Percentiles rank a stretch among this genome's conserved stretches.
Evolutionary conservation across 2,888 invertebrate genomes (phyloP).

Genomic region (Imbricaverruca yamaguchii): DNA sequence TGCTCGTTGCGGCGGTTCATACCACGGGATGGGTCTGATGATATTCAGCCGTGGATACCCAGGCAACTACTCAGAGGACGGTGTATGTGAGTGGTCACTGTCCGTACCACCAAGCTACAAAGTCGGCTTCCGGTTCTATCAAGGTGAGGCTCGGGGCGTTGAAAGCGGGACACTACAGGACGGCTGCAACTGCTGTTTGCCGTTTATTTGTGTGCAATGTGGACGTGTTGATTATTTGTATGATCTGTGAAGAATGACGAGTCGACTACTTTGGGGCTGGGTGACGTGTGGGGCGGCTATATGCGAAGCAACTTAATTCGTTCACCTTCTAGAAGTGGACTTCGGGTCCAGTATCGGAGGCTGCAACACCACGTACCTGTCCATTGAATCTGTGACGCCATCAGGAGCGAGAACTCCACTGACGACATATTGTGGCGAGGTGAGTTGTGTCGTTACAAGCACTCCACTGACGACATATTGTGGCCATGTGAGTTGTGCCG

Average conservation of each 20-base stretch:
- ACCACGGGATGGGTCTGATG: conserved; percentile 29
- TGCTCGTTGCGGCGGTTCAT: not conserved
- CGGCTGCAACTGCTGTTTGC: too few relatives aligned
- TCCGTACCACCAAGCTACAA: not conserved
- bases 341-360: not conserved
- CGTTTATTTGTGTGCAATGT: too few relatives aligned
- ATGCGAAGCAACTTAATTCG: too few relatives aligned
- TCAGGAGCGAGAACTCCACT: not conserved
- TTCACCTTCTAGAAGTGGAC: not conserved
- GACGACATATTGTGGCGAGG: not conserved
- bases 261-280: too few relatives aligned
- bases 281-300: too few relatives aligned
- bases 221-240: too few relatives aligned
- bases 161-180: too few relatives aligned
- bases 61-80: not conserved
- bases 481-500: too few relatives aligned
- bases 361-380: not conserved
- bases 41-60: not conserved
- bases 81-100: not conserved
- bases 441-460: not conserved
- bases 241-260: too few relatives aligned
- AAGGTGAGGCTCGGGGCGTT: too few relatives aligned
- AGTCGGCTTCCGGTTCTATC: not conserved
- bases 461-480: too few relatives aligned
- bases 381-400: not conserved